phyloP scores from a whole-genome alignment of 1,140 invertebrate genomes.

The Drosophila mayri region DNA sequence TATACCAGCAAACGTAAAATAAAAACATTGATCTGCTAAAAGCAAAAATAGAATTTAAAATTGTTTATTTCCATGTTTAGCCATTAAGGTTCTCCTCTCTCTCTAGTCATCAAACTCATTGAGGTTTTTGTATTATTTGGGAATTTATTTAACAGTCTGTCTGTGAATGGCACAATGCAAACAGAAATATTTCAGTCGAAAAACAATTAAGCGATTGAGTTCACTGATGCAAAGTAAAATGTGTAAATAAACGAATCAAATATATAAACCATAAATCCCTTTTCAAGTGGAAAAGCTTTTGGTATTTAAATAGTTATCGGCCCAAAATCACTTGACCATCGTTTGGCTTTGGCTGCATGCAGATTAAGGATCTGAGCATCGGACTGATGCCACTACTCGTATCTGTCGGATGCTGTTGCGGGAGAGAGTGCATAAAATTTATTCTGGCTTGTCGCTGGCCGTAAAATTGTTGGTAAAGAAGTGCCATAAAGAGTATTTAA shows the following conservation, averaged over 20 bases:
- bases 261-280: slow-evolving; percentile 2
- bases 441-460: slow-evolving; percentile 51
- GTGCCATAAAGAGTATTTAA: slow-evolving; percentile 77
- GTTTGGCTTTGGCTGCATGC: slow-evolving; percentile 8
- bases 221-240: slow-evolving; percentile 1
- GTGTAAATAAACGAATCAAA: not conserved
- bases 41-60: not conserved
- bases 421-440: slow-evolving; percentile 70
- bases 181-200: slow-evolving; percentile 19
- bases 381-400: slow-evolving; percentile 26
- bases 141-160: slow-evolving; percentile 18
- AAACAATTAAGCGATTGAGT: slow-evolving; percentile 22
- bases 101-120: slow-evolving; percentile 16
- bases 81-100: slow-evolving; percentile 2
- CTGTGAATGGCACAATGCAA: slow-evolving; percentile 7
- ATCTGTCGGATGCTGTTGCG: slow-evolving; percentile 20
- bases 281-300: not conserved
- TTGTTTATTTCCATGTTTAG: slow-evolving; percentile 17
- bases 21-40: not conserved
- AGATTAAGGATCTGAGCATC: slow-evolving; percentile 18
- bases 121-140: slow-evolving; percentile 23
- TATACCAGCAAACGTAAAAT: not conserved
- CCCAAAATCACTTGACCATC: slow-evolving; percentile 20
- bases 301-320: not conserved
- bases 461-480: slow-evolving; percentile 75